Evolutionary conservation across 2,113 vertebrate species (phyloP).

Genomic region (Erythrocebus patas): DNA sequence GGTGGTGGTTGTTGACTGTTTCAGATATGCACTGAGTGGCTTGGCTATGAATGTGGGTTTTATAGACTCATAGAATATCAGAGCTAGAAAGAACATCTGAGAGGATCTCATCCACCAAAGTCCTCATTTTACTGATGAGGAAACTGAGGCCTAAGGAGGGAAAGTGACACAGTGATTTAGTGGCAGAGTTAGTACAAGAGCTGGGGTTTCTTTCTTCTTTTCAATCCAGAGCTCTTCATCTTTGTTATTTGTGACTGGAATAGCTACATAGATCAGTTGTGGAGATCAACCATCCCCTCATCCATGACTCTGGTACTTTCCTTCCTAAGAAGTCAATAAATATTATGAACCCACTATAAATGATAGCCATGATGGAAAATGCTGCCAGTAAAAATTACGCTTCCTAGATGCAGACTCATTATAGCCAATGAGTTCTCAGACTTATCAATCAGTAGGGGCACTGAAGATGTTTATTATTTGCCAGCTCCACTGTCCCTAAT

Average conservation of each 20-base stretch:
- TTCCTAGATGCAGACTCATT: slow-evolving; percentile 1
- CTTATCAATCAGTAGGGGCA: background rate
- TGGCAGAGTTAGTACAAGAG: background rate
- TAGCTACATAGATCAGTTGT: background rate
- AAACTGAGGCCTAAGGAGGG: background rate
- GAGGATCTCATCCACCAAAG: background rate
- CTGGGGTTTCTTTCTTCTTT: background rate
- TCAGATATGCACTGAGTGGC: background rate
- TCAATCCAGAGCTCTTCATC: background rate
- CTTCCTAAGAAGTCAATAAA: slow-evolving; percentile 13
- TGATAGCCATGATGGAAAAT: background rate
- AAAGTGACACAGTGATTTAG: background rate
- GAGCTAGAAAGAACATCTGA: background rate
- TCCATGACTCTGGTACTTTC: slow-evolving; percentile 25
- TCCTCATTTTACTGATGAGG: slow-evolving; percentile 2
- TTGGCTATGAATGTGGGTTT: background rate
- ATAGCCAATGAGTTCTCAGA: background rate
- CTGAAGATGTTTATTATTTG: background rate
- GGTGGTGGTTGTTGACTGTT: background rate
- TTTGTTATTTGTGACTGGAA: slow-evolving; percentile 34
- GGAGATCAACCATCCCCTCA: background rate
- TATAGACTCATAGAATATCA: background rate
- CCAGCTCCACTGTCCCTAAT: background rate
- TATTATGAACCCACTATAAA: slow-evolving; percentile 28
- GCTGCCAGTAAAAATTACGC: slow-evolving; percentile 8